Conservation (phyloP, 2,888 invertebrate species). For the Linnaemya tessellans region DNA sequence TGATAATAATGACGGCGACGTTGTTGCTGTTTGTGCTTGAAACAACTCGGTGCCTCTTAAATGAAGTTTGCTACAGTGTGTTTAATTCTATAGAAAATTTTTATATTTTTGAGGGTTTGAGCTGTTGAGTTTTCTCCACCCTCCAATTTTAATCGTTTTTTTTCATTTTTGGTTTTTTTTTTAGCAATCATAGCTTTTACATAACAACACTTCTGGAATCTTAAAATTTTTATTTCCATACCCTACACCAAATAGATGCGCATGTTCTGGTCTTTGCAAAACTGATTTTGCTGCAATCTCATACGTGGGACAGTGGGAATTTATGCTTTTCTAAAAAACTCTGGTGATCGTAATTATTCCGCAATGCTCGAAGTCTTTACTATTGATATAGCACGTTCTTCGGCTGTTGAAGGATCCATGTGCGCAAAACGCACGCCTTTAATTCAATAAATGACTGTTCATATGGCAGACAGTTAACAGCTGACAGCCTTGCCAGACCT, state of each 20-base stretch:
- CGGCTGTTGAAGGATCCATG: too few relatives aligned
- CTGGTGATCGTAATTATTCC: too few relatives aligned
- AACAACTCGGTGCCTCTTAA: conserved; percentile 68
- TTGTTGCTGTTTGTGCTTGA: conserved; percentile 54
- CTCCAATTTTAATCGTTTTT: conserved; percentile 23
- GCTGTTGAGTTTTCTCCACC: conserved; percentile 40
- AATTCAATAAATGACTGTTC: too few relatives aligned
- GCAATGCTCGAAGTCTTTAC: too few relatives aligned
- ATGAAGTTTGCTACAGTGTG: conserved; percentile 71
- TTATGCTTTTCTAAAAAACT: too few relatives aligned
- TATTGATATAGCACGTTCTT: too few relatives aligned
- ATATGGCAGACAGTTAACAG: too few relatives aligned
- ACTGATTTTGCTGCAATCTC: background rate
- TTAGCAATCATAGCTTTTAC: conserved; percentile 7
- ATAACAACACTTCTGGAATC: conserved; percentile 49
- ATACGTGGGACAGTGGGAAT: background rate
- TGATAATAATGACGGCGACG: conserved; percentile 36
- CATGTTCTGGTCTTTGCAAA: background rate
- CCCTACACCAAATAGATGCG: background rate
- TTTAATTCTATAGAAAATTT: conserved; percentile 60
- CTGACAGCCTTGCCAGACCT: too few relatives aligned
- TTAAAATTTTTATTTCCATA: conserved; percentile 26
- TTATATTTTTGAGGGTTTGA: conserved; percentile 36
- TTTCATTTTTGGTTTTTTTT: background rate
- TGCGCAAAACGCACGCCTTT: too few relatives aligned